Evolutionary conservation across 1,140 invertebrate species (phyloP).

Genomic region (Ips typographus): DNA sequence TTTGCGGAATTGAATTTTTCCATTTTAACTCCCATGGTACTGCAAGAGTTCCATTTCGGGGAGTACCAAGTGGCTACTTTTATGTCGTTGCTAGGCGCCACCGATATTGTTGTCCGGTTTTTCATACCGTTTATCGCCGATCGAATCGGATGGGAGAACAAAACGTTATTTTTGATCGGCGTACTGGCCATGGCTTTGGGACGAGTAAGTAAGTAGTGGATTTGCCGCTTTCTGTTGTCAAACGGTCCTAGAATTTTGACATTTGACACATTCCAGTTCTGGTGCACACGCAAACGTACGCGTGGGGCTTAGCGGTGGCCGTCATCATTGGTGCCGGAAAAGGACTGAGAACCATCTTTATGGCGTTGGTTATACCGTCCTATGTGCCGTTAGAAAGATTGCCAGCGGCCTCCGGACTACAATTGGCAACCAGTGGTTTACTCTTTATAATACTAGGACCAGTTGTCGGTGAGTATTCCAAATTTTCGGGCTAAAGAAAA

Average conservation of each 20-base stretch:
- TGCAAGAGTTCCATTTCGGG: conserved; percentile 60
- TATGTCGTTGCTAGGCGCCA: conserved; percentile 60
- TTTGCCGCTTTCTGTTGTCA: no score
- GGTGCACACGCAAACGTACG: conserved; percentile 43
- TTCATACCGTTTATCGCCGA: conserved; percentile 64
- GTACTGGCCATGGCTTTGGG: conserved; percentile 64
- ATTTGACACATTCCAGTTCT: no score
- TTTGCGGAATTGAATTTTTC: conserved; percentile 71
- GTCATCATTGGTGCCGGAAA: conserved; percentile 65
- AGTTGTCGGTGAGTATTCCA: conserved; percentile 59
- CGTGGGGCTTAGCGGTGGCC: conserved; percentile 50
- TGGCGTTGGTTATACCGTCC: conserved; percentile 64
- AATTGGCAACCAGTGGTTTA: conserved; percentile 61
- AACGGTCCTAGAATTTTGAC: no score
- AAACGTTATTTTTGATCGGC: conserved; percentile 67
- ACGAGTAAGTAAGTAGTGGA: conserved; percentile 65
- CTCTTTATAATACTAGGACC: conserved; percentile 60
- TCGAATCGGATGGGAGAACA: conserved; percentile 64
- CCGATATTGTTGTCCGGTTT: conserved; percentile 62
- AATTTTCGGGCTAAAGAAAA: no score
- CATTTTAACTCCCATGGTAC: conserved; percentile 64
- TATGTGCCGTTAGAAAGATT: conserved; percentile 64
- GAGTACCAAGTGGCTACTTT: conserved; percentile 60
- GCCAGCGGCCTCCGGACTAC: conserved; percentile 63
- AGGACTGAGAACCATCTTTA: conserved; percentile 65